Evolutionary conservation across 2,888 invertebrate species (phyloP).

Genomic region (Phytoseiulus persimilis): DNA sequence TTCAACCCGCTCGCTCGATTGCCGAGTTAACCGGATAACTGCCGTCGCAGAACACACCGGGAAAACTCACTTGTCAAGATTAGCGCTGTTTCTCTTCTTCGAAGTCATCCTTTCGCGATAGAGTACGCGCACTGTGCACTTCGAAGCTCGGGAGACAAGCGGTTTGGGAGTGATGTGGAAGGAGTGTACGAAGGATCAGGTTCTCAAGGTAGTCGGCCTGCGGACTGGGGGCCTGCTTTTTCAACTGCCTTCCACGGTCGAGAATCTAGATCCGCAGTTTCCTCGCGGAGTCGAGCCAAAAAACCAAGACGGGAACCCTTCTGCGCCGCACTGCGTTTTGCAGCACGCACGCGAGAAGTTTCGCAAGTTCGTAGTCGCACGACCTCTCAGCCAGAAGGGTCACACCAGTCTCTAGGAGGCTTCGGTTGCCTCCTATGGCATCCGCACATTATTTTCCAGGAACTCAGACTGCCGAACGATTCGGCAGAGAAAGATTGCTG

Average conservation of each 20-base stretch:
- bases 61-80: constrained; percentile 35
- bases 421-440: background rate
- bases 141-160: constrained; percentile 35
- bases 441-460: background rate
- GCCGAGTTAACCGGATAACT: background rate
- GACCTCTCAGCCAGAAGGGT: constrained; percentile 5
- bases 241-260: background rate
- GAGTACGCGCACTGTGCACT: background rate
- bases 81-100: constrained; percentile 37
- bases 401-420: background rate
- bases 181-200: background rate
- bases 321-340: background rate
- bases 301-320: background rate
- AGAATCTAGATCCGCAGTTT: background rate
- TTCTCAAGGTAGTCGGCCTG: background rate
- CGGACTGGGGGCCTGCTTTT: background rate
- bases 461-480: background rate
- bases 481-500: background rate
- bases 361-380: background rate
- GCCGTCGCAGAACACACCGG: background rate
- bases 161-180: background rate
- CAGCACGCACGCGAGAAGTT: background rate
- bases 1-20: too few relatives aligned
- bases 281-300: background rate
- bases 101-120: constrained; percentile 5